Percentiles rank a stretch among this genome's conserved stretches.
phyloP scores from a whole-genome alignment of 2,888 invertebrate genomes.

The Orchesella flavescens region DNA sequence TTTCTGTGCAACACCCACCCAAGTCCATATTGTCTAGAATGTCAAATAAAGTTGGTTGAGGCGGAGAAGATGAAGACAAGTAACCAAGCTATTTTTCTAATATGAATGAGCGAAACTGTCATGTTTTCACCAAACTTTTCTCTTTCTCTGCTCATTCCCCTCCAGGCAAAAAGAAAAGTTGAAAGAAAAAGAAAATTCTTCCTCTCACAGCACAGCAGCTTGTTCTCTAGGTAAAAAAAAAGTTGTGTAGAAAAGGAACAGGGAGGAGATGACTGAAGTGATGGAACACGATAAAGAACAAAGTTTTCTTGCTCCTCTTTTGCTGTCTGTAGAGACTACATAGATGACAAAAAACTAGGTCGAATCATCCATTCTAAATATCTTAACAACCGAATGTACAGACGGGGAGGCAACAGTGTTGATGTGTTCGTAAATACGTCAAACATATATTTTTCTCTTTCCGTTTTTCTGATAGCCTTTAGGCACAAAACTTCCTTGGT shows the following conservation, averaged over 20 bases:
- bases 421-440: no score
- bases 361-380: not conserved
- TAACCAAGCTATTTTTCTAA: not conserved
- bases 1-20: no score
- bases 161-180: not conserved
- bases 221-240: no score
- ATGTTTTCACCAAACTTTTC: conserved; percentile 15
- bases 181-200: no score
- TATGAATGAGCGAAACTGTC: conserved; percentile 14
- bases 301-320: not conserved
- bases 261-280: not conserved
- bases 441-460: no score
- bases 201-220: no score
- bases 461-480: no score
- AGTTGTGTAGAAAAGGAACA: no score
- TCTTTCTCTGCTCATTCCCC: not conserved
- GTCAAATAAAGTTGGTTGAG: not conserved
- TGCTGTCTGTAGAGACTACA: no score
- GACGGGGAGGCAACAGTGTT: no score
- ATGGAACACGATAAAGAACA: not conserved
- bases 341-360: not conserved
- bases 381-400: no score
- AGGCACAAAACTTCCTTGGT: no score
- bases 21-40: not conserved
- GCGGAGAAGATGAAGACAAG: not conserved